These are phyloP conservation scores for Siniperca chuatsi DNA, from an alignment of 2,113 vertebrate genomes.

Conservation along the genomic window DNA sequence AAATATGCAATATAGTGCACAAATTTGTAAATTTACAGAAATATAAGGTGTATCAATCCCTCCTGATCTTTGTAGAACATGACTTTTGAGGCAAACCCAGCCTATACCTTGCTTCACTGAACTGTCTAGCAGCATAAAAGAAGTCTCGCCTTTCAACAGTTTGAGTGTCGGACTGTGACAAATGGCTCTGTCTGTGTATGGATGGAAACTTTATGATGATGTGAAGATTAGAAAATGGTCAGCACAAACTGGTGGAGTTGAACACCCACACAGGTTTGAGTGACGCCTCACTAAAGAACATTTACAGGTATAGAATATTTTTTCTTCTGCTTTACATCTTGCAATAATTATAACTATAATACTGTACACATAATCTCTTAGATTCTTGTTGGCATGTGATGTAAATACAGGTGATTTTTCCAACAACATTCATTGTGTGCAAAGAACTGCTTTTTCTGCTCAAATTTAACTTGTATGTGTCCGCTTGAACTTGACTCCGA, in stretches of 20 bases:
- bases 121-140: conserved; percentile 6
- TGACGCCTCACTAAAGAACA: not conserved
- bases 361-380: no score
- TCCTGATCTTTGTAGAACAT: not conserved
- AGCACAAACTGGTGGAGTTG: not conserved
- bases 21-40: not conserved
- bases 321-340: not conserved
- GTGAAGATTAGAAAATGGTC: conserved; percentile 36
- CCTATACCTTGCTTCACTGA: not conserved
- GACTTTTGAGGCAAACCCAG: not conserved
- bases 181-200: not conserved
- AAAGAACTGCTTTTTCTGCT: not conserved
- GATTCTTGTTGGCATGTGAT: not conserved
- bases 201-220: conserved; percentile 4
- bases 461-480: not conserved
- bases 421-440: not conserved
- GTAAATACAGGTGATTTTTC: not conserved
- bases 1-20: not conserved
- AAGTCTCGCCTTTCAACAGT: conserved; percentile 6
- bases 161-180: conserved; percentile 6
- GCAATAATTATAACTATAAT: conserved; percentile 11
- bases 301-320: not conserved
- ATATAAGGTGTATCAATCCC: not conserved
- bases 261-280: conserved; percentile 28
- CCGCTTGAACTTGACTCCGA: no score